Conservation (phyloP, 2,113 vertebrate genomes). For the Mola mola region DNA sequence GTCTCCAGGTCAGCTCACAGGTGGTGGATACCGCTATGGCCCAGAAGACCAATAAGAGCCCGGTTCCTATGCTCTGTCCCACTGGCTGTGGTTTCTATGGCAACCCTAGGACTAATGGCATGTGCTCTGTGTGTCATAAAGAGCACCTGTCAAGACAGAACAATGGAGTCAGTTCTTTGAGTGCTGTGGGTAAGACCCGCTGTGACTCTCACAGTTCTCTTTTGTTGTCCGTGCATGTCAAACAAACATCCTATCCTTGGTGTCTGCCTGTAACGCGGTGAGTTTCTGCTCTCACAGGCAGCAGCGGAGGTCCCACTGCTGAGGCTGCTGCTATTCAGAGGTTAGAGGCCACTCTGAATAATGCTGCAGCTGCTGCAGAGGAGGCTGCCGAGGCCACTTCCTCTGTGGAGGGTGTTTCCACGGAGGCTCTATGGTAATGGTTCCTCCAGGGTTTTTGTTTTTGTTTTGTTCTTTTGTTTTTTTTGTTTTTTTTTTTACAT, state of each 20-base stretch:
- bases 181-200: slow-evolving; percentile 74
- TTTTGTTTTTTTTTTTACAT: background rate
- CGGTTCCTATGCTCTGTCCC: slow-evolving; percentile 87
- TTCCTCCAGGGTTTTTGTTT: background rate
- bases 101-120: slow-evolving; percentile 89
- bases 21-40: slow-evolving; percentile 81
- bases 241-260: background rate
- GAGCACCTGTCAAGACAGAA: slow-evolving; percentile 89
- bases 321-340: slow-evolving; percentile 90
- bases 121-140: slow-evolving; percentile 93
- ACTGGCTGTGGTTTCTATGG: slow-evolving; percentile 91
- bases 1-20: slow-evolving; percentile 47
- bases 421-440: slow-evolving; percentile 70
- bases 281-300: slow-evolving; percentile 73
- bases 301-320: slow-evolving; percentile 82
- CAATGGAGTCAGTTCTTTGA: slow-evolving; percentile 84
- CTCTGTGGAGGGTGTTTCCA: slow-evolving; percentile 79
- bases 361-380: slow-evolving; percentile 83
- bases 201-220: background rate
- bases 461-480: background rate
- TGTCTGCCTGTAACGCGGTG: slow-evolving; percentile 2
- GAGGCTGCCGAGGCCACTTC: slow-evolving; percentile 78
- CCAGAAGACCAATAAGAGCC: slow-evolving; percentile 90
- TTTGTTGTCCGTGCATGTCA: background rate
- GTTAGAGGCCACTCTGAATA: slow-evolving; percentile 87